phyloP scores from a whole-genome alignment of 2,113 vertebrate genomes.

The Delphinus delphis region DNA sequence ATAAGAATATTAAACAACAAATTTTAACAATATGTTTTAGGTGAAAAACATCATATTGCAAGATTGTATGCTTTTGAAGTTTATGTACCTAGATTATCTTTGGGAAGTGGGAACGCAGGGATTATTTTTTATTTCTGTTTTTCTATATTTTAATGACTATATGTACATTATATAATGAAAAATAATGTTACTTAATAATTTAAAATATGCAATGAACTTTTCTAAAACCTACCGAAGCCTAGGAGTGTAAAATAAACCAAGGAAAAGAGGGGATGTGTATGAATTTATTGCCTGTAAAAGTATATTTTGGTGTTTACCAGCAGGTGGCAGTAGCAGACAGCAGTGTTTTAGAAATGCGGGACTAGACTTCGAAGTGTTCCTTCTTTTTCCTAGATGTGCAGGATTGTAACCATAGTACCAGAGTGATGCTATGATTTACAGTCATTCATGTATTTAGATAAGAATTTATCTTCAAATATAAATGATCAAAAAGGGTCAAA shows the following conservation, averaged over 20 bases:
- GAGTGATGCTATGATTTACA: background rate
- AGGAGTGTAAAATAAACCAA: background rate
- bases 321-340: slow-evolving; percentile 59
- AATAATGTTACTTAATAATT: background rate
- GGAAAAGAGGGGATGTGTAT: background rate
- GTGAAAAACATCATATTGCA: background rate
- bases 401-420: background rate
- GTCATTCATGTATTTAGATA: background rate
- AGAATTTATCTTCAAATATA: background rate
- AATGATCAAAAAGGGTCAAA: background rate
- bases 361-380: accelerated
- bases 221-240: background rate
- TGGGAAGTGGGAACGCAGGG: background rate
- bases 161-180: background rate
- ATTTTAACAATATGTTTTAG: background rate
- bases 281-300: background rate
- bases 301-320: background rate
- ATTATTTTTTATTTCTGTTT: background rate
- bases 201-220: background rate
- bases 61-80: background rate
- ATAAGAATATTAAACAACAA: background rate
- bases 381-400: background rate
- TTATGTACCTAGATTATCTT: background rate
- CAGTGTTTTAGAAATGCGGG: background rate
- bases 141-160: background rate